A percentile compares a stretch with the other conserved stretches of the same genome.
Evolutionary conservation across 2,888 invertebrate species (phyloP).

Genomic region (Thysanoteuthis rhombus): DNA sequence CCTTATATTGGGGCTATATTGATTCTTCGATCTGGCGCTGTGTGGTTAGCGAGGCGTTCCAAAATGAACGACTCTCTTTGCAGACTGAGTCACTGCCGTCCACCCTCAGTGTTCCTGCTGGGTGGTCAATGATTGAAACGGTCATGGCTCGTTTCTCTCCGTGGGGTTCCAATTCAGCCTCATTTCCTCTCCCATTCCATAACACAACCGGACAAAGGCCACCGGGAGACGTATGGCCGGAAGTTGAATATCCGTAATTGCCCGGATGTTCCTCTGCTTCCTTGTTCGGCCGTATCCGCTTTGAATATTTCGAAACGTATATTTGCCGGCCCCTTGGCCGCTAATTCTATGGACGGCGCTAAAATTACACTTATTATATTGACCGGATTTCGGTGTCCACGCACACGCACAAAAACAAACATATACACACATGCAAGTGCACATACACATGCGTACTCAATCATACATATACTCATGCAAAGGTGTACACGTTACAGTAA

Average conservation of each 20-base stretch:
- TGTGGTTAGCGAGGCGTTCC: neutral
- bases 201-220: neutral
- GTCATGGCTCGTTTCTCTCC: neutral
- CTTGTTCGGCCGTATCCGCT: neutral
- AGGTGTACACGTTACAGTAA: too few relatives aligned
- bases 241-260: neutral
- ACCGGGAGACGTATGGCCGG: neutral
- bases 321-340: neutral
- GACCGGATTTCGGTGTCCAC: neutral
- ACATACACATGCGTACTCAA: too few relatives aligned
- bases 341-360: neutral
- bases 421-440: too few relatives aligned
- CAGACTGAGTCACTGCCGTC: constrained; percentile 12
- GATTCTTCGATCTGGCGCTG: neutral
- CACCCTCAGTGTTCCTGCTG: neutral
- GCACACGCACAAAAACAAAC: too few relatives aligned
- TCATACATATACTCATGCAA: too few relatives aligned
- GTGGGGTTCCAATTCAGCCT: neutral
- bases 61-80: neutral
- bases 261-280: neutral
- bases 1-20: neutral
- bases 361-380: neutral
- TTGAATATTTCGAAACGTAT: neutral
- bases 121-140: neutral
- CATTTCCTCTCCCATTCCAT: neutral